Evolutionary conservation across 2,888 invertebrate genomes (phyloP).

Genomic region (Hydraecia micacea): DNA sequence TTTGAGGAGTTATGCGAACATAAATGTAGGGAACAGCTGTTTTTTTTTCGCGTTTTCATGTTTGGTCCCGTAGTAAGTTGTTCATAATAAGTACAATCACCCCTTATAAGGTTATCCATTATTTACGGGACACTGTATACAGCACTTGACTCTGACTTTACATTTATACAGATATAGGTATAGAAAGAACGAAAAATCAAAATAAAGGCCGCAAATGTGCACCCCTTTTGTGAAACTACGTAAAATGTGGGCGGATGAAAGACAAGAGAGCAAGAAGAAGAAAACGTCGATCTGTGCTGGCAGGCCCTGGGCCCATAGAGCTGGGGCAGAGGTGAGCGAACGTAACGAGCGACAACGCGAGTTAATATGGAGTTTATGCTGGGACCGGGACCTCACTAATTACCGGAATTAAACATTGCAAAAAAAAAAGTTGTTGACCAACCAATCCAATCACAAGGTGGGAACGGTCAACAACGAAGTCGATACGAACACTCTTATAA

Average conservation of each 20-base stretch:
- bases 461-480: neutral
- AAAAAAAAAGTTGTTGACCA: neutral
- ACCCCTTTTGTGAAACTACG: neutral
- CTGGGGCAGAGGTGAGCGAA: neutral
- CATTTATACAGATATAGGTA: neutral
- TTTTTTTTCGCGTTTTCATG: too few species aligned
- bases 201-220: neutral
- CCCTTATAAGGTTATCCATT: too few species aligned
- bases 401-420: neutral
- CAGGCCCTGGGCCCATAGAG: neutral
- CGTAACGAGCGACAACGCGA: neutral
- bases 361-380: neutral
- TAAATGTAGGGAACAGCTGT: too few species aligned
- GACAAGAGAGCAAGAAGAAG: neutral
- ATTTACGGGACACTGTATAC: too few species aligned
- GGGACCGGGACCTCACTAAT: neutral
- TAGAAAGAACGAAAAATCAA: neutral
- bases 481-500: neutral
- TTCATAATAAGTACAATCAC: too few species aligned
- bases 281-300: neutral
- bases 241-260: neutral
- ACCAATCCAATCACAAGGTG: neutral
- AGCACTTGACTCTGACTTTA: neutral
- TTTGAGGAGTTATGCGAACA: too few species aligned
- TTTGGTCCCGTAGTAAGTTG: too few species aligned